Percentiles rank a stretch among this genome's conserved stretches.
Evolutionary conservation across 1,140 invertebrate species (phyloP).

Genomic region (Caenorhabditis briggsae): DNA sequence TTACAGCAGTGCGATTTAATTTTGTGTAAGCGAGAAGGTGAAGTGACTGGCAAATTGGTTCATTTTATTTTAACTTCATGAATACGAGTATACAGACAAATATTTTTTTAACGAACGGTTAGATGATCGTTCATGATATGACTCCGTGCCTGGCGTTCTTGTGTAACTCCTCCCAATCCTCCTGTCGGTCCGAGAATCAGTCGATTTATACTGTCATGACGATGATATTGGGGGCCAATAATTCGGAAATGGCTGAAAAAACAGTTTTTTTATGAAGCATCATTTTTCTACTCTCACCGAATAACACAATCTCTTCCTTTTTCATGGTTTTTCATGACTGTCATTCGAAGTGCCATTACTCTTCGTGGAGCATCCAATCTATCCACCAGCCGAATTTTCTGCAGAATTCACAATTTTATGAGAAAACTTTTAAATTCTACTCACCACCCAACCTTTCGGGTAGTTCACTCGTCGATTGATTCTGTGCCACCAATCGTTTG

Average conservation of each 20-base stretch:
- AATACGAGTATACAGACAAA: background rate
- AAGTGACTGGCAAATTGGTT: constrained; percentile 9
- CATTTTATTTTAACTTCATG: background rate
- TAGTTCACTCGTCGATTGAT: background rate
- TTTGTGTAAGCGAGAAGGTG: constrained; percentile 36
- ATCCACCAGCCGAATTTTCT: constrained; percentile 10
- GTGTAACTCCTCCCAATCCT: background rate
- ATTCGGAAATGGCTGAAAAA: constrained; percentile 41
- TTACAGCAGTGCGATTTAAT: background rate
- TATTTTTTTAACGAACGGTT: background rate
- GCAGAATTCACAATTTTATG: background rate
- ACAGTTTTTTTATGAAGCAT: background rate
- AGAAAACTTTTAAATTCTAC: background rate
- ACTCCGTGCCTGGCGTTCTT: no score
- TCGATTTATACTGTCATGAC: background rate
- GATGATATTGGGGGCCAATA: background rate
- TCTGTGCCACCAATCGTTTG: constrained; percentile 15
- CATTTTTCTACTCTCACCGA: constrained; percentile 11
- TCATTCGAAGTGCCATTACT: constrained; percentile 29
- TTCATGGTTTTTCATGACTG: constrained; percentile 30
- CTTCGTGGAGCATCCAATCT: background rate
- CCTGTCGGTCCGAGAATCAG: background rate
- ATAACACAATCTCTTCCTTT: constrained; percentile 41
- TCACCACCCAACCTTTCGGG: constrained; percentile 19
- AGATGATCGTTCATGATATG: background rate